Base-by-base conservation (phyloP, 2,113 vertebrate species). In the Conger conger region DNA sequence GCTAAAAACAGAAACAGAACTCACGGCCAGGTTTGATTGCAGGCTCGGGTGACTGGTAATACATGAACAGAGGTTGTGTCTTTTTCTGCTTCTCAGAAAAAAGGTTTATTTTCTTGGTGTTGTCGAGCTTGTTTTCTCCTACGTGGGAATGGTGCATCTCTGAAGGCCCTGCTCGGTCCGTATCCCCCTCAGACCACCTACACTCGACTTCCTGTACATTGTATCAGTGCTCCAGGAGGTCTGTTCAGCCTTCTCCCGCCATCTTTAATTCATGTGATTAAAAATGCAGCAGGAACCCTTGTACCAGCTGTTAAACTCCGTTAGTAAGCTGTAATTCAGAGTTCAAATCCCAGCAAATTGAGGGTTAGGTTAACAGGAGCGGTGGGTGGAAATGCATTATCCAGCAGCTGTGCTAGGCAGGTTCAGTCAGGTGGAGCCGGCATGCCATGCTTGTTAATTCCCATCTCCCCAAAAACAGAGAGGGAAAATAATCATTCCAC, bases 211-310 rank as follows among this genome's bases (percentile, higher is more conserved):
- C 92, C 91, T 89, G 88, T 91, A 88, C 83, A 90, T 93, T 92
- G 93, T 92, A 94, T 94, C 90, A 86, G 87, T 91, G 89, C 86
- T 91, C 86, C 88, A 79, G 92, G 86, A 93, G 92, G 88, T 87
- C 91, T 94, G 88, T 93, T 93, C 93, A 94, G 91, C 89, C 94
- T 94, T n/a, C 92, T 93, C 91, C 84, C 88, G 73, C 91, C 91
- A 95, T 95, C 92, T 96, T 95, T 95, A 96, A 96, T 95, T 95
- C 91, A 95, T 94, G 92, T 94, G 93, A 94, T 96, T 95, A 96
- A 96, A 96, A 95, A 96, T 95, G 94, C 93, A 95, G 94, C 94
- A 94, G 93, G 93, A 94, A 92, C 87, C 93, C 91, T 95, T 96
- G 94, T 94, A 94, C 93, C 90, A 96, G 94, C 93, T 95, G 93